Conservation (phyloP, 1,140 invertebrate species). For the Drosophila fuyamai region DNA sequence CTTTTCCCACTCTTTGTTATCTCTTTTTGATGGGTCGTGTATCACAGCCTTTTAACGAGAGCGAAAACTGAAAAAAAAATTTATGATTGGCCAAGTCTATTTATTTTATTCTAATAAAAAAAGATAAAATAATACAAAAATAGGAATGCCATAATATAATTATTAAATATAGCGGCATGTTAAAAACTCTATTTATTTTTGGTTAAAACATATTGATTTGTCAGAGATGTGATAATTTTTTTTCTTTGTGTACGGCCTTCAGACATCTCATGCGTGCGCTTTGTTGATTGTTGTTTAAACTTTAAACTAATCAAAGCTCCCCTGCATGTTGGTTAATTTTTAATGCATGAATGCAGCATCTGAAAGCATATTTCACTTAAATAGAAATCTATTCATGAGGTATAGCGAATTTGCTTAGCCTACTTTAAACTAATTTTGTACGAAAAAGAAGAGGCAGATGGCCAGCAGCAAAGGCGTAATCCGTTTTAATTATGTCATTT, state of each 20-base stretch:
- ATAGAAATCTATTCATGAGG: slow-evolving; percentile 54
- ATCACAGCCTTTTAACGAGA: neutral
- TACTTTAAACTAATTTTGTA: slow-evolving; percentile 40
- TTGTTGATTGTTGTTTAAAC: slow-evolving; percentile 27
- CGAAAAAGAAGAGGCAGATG: slow-evolving; percentile 9
- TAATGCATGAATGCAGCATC: slow-evolving; percentile 64
- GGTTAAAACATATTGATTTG: neutral
- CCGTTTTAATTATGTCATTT: slow-evolving; percentile 55
- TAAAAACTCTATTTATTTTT: too few species aligned
- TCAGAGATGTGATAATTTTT: neutral
- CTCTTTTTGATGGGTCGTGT: slow-evolving; percentile 9
- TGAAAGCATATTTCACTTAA: slow-evolving; percentile 63
- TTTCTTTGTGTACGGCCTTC: slow-evolving; percentile 23
- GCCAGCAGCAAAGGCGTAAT: slow-evolving; percentile 22
- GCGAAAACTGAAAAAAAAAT: slow-evolving; percentile 5
- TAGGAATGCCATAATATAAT: too few species aligned
- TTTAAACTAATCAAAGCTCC: slow-evolving; percentile 22
- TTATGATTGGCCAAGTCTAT: too few species aligned
- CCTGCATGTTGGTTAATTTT: slow-evolving; percentile 26
- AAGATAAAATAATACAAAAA: too few species aligned
- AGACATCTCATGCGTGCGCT: neutral
- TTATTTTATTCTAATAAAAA: too few species aligned
- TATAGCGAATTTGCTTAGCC: slow-evolving; percentile 69
- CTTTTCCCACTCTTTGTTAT: slow-evolving; percentile 16
- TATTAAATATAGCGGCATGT: too few species aligned